These are phyloP conservation scores for Saccostrea echinata DNA, from an alignment of 1,140 invertebrate species.

Conservation along the genomic window DNA sequence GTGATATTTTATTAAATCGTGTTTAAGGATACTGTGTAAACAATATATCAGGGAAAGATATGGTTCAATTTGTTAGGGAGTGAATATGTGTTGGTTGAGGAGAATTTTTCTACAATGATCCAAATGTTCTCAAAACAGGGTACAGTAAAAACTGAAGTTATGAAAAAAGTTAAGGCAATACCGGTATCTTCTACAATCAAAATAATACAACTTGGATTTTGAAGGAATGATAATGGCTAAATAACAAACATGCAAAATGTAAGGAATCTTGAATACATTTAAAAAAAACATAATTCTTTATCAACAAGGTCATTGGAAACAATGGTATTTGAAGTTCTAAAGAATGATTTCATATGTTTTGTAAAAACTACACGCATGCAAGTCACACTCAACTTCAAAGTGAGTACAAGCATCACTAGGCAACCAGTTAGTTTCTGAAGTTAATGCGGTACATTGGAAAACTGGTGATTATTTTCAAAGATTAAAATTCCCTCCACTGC, in stretches of 20 bases:
- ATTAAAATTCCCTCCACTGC: not conserved
- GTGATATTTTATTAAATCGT: not conserved
- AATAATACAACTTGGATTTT: not conserved
- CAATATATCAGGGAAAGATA: not conserved
- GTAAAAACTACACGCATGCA: conserved; percentile 38
- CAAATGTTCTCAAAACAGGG: not conserved
- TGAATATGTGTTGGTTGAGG: not conserved
- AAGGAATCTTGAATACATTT: not conserved
- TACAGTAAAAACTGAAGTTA: not conserved
- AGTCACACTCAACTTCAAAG: conserved; percentile 5
- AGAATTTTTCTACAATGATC: not conserved
- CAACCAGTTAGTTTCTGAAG: conserved; percentile 20
- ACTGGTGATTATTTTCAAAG: conserved; percentile 19
- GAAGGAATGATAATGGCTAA: not conserved
- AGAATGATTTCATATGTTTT: conserved; percentile 34
- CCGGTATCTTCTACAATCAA: not conserved
- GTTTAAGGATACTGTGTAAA: not conserved
- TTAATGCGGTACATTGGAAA: conserved; percentile 26
- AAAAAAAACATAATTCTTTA: not conserved
- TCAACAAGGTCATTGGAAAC: not conserved
- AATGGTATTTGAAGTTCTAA: not conserved
- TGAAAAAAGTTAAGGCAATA: not conserved
- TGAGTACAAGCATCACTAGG: conserved; percentile 4
- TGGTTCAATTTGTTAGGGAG: not conserved
- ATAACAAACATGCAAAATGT: not conserved